Percentiles rank a stretch among this genome's conserved stretches.
These are phyloP conservation scores for Timandra comae DNA, from an alignment of 2,888 invertebrate species.

Conservation along the genomic window DNA sequence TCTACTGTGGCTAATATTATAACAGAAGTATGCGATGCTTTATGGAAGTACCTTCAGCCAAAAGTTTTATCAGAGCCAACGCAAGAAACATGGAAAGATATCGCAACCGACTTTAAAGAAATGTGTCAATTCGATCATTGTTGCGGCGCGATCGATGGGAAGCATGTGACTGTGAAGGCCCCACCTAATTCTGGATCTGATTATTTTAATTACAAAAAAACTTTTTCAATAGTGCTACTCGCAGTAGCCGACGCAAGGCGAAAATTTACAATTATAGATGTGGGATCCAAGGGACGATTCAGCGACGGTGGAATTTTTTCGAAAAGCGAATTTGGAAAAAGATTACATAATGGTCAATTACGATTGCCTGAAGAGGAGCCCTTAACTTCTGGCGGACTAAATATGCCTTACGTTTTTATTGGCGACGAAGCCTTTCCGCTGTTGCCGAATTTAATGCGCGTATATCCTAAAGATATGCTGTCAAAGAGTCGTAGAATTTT, in stretches of 20 bases:
- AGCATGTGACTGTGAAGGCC: slow-evolving; percentile 6
- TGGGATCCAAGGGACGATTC: slow-evolving; percentile 21
- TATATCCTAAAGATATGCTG: slow-evolving; percentile 20
- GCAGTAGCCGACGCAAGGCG: slow-evolving; percentile 22
- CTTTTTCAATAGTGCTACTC: slow-evolving; percentile 19
- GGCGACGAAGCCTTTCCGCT: slow-evolving; percentile 19
- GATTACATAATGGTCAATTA: slow-evolving; percentile 6
- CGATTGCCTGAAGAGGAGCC: slow-evolving; percentile 3
- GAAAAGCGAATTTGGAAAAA: slow-evolving; percentile 18
- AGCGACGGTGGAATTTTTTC: slow-evolving; percentile 23
- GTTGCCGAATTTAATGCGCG: slow-evolving; percentile 19
- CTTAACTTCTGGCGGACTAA: slow-evolving; percentile 10
- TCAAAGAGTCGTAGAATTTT: slow-evolving; percentile 16
- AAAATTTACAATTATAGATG: slow-evolving; percentile 21
- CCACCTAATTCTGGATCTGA: slow-evolving; percentile 19
- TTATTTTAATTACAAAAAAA: slow-evolving; percentile 21
- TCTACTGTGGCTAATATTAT: slow-evolving; percentile 13
- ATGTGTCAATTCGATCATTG: slow-evolving; percentile 24
- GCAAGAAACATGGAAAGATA: slow-evolving; percentile 13
- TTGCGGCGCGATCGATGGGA: slow-evolving; percentile 6
- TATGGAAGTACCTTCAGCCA: slow-evolving; percentile 15
- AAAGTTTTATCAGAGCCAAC: slow-evolving; percentile 10
- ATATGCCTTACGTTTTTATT: slow-evolving; percentile 14
- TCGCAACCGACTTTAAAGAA: slow-evolving; percentile 11
- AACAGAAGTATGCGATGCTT: slow-evolving; percentile 13